Conservation (phyloP, 2,888 invertebrate species). For the Latrodectus elegans region DNA sequence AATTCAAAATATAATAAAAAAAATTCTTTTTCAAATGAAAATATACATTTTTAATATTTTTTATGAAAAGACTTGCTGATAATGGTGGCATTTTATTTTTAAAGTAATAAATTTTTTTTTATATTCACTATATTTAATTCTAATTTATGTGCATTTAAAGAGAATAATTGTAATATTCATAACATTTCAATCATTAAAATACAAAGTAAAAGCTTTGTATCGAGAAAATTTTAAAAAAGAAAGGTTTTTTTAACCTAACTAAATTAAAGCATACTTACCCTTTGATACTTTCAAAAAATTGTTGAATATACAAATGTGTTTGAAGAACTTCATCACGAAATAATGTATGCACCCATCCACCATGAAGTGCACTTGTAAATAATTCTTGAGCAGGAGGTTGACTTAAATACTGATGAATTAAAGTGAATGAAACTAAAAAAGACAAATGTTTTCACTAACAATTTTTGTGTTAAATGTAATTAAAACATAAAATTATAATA, state of each 20-base stretch:
- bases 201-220: too few species aligned
- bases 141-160: too few species aligned
- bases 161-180: too few species aligned
- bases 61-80: too few species aligned
- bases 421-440: constrained; percentile 85
- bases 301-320: constrained; percentile 93
- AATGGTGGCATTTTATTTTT: too few species aligned
- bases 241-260: not conserved
- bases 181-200: too few species aligned
- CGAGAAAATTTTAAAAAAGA: too few species aligned
- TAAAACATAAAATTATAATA: not conserved
- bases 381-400: constrained; percentile 85
- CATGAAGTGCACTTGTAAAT: constrained; percentile 93
- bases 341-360: constrained; percentile 93
- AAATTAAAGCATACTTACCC: constrained; percentile 77
- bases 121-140: too few species aligned
- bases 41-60: too few species aligned
- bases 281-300: constrained; percentile 95
- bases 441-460: not conserved
- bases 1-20: too few species aligned
- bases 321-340: constrained; percentile 98
- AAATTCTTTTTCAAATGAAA: too few species aligned
- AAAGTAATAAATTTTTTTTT: too few species aligned
- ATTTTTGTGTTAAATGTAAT: not conserved
- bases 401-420: constrained; percentile 88